Evolutionary conservation across 1,140 invertebrate genomes (phyloP), one percentile per base, ranked within the genome.

Genomic region (Thaumetopoea pityocampa): DNA sequence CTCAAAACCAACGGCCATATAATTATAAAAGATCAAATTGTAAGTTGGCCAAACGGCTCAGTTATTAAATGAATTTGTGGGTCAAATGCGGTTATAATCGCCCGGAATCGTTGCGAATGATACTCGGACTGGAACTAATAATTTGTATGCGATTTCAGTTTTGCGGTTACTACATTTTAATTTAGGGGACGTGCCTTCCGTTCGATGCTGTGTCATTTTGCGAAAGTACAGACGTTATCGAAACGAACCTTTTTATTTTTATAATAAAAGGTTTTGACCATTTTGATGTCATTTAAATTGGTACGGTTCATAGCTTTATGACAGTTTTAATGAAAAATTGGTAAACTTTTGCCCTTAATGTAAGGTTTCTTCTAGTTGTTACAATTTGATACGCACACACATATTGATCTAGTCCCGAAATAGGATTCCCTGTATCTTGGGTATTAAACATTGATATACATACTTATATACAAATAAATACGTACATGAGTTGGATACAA

Each of bases 1-100:
- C 55, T 50, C 57, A 38, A 55, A 62, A 55, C 44, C 44, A n/a
- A 59, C 52, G 60, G 59, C 63, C 64, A 45, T 82, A 79, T 82
- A 82, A 82, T 82, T 82, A 80, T 72, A 68, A 66, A 66, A 62
- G 69, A 78, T 78, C 71, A 68, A 77, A 76, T 59, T 49, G 33
- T 57, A 37, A 53, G 56, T 60, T 54, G 49, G 51, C 43, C 49
- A 41, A 41, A 41, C 37, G 28, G 37, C 8, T 12, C 60, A 44
- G 67, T 77, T 71, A 82, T 82, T 82, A 82, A 79, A 71, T 55
- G 60, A 55, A 54, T 71, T 69, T 63, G 50, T 56, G 47, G n/a
- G 38, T 45, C 71, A 82, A 82, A 82, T 80, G 76, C 41, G 67
- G 62, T 83, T 83, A 80, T 83, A 83, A 83, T 83, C 48, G 78